Evolutionary conservation across 2,888 invertebrate species (phyloP).

Genomic region (Theretra japonica): DNA sequence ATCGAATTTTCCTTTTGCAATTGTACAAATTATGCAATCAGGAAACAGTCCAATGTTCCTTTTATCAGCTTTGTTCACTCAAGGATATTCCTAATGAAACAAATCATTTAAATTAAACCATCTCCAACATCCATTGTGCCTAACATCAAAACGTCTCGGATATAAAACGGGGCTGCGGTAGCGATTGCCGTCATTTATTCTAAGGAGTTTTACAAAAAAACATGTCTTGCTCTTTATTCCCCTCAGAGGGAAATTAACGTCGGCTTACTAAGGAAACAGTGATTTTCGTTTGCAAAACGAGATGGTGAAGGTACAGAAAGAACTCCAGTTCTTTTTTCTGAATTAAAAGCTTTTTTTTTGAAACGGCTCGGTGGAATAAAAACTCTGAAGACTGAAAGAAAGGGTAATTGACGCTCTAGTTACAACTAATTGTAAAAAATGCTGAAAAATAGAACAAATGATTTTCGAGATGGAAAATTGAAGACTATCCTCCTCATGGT

Average conservation of each 20-base stretch:
- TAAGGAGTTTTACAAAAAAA: constrained; percentile 33
- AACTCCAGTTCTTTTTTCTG: not conserved
- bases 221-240: constrained; percentile 34
- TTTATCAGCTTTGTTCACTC: not conserved
- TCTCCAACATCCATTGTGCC: constrained; percentile 24
- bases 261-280: constrained; percentile 31
- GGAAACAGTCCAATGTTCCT: not conserved
- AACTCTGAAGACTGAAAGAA: too few relatives aligned
- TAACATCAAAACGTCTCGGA: constrained; percentile 30
- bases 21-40: not conserved
- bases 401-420: too few relatives aligned
- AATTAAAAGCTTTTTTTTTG: constrained; percentile 1
- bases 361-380: not conserved
- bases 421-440: too few relatives aligned
- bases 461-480: too few relatives aligned
- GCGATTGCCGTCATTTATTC: constrained; percentile 34
- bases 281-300: constrained; percentile 28
- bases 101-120: constrained; percentile 28
- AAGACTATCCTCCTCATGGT: too few relatives aligned
- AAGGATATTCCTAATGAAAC: constrained; percentile 18
- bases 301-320: constrained; percentile 3
- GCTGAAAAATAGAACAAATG: too few relatives aligned
- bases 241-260: constrained; percentile 33
- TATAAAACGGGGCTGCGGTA: constrained; percentile 31
- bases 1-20: too few relatives aligned